Conservation (phyloP, 2,113 vertebrate species). For the Zootoca vivipara region DNA sequence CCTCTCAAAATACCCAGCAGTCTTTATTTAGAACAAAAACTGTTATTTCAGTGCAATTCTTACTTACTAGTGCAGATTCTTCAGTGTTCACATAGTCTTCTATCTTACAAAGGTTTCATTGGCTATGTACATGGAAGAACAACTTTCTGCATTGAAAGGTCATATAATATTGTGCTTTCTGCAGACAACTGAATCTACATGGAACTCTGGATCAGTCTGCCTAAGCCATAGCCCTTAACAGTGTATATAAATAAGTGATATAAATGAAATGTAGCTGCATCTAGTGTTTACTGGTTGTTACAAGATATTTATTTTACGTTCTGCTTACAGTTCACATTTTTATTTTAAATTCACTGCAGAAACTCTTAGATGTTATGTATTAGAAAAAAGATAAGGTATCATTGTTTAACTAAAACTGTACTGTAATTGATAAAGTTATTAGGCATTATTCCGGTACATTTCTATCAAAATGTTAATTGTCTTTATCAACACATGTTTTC, state of each 20-base stretch:
- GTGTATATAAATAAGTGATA: background rate
- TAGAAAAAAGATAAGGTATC: background rate
- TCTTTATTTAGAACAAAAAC: background rate
- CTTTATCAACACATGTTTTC: slow-evolving; percentile 43
- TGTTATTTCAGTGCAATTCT: background rate
- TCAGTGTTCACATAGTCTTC: background rate
- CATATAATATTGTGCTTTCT: background rate
- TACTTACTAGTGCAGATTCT: background rate
- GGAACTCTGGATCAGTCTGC: background rate
- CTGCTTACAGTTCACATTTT: background rate
- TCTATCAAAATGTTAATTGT: slow-evolving; percentile 16
- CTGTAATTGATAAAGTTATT: background rate
- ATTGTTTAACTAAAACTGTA: background rate
- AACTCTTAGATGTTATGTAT: slow-evolving; percentile 2
- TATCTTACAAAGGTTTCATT: background rate
- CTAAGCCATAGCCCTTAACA: background rate
- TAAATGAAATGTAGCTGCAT: background rate
- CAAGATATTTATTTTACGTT: background rate
- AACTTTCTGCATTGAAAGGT: background rate
- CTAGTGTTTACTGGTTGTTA: background rate
- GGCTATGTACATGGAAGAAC: background rate
- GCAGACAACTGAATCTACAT: background rate
- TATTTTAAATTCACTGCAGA: slow-evolving; percentile 7
- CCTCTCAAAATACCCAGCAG: background rate
- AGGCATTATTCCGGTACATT: background rate